Evolutionary conservation across 1,140 invertebrate species (phyloP), one percentile per base, ranked within the genome.

Genomic region (Euwallacea fornicatus): DNA sequence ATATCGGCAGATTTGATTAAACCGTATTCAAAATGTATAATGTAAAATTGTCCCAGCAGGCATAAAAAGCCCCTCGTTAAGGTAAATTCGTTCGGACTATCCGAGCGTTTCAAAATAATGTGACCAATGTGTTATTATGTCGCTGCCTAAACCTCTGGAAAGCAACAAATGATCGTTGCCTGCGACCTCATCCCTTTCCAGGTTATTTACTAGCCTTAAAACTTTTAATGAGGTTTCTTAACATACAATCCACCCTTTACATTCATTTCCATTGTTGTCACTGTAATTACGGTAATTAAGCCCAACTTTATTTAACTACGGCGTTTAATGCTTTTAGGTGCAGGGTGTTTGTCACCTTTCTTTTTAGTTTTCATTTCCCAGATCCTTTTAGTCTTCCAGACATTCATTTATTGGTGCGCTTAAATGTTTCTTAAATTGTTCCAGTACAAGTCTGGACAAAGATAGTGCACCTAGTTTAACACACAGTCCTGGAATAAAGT

Each of bases 261-360:
- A 56, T 56, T 16, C 16, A 16, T 56, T 13, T 16, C 54, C 15
- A 56, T 56, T 56, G 15, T 56, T 56, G 54, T 56, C 54, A 56
- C 54, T 56, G 54, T 56, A 56, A 56, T 56, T 56, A 56, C 54
- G 8, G 54, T 56, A 56, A 56, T 56, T 56, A 56, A 56, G 11
- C 16, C 8, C 16, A 16, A 56, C 11, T 56, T 56, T 56, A 56
- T 56, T 56, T 56, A 56, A 56, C 54, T 56, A 56, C 11, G 16
- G 16, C 11, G 54, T n/a, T 16, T 56, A 56, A 56, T 56, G 15
- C 21, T 33, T 33, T 33, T 33, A 33, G 21, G 21, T 33, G 21
- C 1, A 33, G 21, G 21, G 4, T 33, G 21, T 33, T 33, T 33
- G 21, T 33, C 21, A 33, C 21, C 21, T 33, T 33, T 33, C 21